A percentile compares a stretch with the other conserved stretches of the same genome.
Conservation (phyloP, 2,888 invertebrate genomes). For the Rhorus exstirpatorius region DNA sequence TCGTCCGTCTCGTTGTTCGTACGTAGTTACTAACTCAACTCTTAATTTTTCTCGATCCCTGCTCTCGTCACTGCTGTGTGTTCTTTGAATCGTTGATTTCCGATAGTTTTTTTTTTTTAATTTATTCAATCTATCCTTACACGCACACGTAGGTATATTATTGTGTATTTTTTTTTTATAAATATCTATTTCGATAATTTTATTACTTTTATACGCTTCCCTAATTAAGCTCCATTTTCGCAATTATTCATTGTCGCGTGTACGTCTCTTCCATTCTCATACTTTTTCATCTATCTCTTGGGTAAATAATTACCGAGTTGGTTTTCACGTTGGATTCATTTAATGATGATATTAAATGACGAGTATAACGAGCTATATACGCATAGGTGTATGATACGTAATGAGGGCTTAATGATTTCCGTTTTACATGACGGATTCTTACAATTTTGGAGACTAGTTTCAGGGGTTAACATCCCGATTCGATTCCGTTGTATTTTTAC, state of each 20-base stretch:
- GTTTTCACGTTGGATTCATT: conserved; percentile 11
- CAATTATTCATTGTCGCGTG: conserved; percentile 18
- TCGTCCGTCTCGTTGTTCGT: no score
- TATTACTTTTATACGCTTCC: conserved; percentile 3
- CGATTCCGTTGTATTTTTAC: no score
- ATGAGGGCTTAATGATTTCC: conserved; percentile 32
- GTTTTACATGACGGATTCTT: not conserved
- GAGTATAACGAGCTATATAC: conserved; percentile 2
- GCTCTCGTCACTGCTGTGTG: not conserved
- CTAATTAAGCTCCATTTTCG: conserved; percentile 12
- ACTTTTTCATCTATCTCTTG: not conserved
- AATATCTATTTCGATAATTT: conserved; percentile 15
- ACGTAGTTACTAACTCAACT: no score
- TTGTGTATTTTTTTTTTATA: not conserved
- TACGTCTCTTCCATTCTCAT: not conserved
- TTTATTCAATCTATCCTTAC: not conserved
- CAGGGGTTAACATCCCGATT: no score
- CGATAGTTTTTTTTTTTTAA: not conserved
- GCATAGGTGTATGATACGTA: not conserved
- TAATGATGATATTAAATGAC: conserved; percentile 24
- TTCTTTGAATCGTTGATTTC: not conserved
- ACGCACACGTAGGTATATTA: not conserved
- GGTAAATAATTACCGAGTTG: conserved; percentile 25
- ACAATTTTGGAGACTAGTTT: not conserved
- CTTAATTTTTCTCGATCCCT: not conserved